Conservation (phyloP, 2,888 invertebrate genomes). For the Diaprepes abbreviatus region DNA sequence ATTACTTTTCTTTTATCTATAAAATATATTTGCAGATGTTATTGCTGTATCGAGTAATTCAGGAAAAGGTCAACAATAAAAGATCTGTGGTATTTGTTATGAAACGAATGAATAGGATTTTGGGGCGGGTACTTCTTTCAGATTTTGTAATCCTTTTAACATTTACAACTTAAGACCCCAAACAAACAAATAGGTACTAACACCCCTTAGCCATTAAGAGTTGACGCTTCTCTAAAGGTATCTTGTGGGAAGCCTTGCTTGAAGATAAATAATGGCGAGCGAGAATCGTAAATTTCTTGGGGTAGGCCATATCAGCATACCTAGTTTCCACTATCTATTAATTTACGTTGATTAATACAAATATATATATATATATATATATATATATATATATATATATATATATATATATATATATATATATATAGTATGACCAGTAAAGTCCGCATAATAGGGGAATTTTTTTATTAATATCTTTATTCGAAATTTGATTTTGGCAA, state of each 20-base stretch:
- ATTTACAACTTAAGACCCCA: constrained; percentile 32
- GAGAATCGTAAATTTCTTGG: not conserved
- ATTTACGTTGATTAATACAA: no score
- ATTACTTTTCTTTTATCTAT: no score
- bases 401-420: no score
- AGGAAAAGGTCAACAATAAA: not conserved
- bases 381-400: no score
- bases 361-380: no score
- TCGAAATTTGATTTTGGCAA: no score
- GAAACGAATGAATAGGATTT: not conserved
- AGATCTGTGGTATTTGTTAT: not conserved
- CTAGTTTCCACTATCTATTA: no score
- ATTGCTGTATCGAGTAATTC: no score
- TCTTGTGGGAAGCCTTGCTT: constrained; percentile 26
- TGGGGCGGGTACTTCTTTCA: not conserved
- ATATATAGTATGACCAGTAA: no score
- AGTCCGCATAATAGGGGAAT: no score
- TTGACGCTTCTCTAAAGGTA: constrained; percentile 27
- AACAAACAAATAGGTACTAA: constrained; percentile 43
- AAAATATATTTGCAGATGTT: no score
- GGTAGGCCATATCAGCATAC: not conserved
- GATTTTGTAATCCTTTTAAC: constrained; percentile 1
- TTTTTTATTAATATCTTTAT: no score
- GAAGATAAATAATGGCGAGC: constrained; percentile 27
- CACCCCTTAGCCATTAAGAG: constrained; percentile 34